phyloP scores from a whole-genome alignment of 1,140 invertebrate species.

The Drosophila takahashii region DNA sequence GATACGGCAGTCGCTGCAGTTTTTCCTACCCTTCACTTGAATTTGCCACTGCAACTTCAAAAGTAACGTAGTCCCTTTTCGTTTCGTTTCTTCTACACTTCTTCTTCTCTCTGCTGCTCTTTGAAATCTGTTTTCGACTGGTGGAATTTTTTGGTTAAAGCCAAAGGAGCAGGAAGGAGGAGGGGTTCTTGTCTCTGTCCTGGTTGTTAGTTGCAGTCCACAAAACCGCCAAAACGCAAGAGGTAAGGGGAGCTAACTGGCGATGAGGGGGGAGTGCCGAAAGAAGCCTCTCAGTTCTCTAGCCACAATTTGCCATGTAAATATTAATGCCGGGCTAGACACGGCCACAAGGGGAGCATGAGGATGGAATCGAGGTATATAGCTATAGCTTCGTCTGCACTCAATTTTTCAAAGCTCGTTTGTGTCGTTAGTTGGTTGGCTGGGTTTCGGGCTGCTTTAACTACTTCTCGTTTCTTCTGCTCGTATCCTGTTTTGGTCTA shows the following conservation, averaged over 20 bases:
- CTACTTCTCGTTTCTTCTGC: not conserved
- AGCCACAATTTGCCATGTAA: slow-evolving; percentile 79
- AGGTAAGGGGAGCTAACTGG: slow-evolving; percentile 22
- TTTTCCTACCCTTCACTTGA: not conserved
- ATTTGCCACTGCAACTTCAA: slow-evolving; percentile 8
- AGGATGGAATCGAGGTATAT: not conserved
- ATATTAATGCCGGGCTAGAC: slow-evolving; percentile 73
- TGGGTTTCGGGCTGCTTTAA: slow-evolving; percentile 33
- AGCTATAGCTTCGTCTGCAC: slow-evolving; percentile 44
- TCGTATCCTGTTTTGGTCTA: slow-evolving; percentile 41
- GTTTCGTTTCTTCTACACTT: slow-evolving; percentile 23
- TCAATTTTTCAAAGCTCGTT: slow-evolving; percentile 81
- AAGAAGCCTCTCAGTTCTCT: slow-evolving; percentile 53
- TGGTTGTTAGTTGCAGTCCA: slow-evolving; percentile 58
- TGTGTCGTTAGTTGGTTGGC: slow-evolving; percentile 60
- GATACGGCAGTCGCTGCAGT: slow-evolving; percentile 12
- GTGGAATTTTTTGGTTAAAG: slow-evolving; percentile 52
- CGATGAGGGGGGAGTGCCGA: slow-evolving; percentile 12
- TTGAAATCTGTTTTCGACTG: slow-evolving; percentile 72
- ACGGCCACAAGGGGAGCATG: slow-evolving; percentile 5
- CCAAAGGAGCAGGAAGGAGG: not conserved
- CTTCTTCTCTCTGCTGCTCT: not conserved
- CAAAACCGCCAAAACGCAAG: slow-evolving; percentile 65
- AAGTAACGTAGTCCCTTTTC: slow-evolving; percentile 15
- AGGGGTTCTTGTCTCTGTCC: slow-evolving; percentile 32